These are phyloP conservation scores for Cenopis cana DNA, from an alignment of 2,888 invertebrate genomes.

Conservation along the genomic window DNA sequence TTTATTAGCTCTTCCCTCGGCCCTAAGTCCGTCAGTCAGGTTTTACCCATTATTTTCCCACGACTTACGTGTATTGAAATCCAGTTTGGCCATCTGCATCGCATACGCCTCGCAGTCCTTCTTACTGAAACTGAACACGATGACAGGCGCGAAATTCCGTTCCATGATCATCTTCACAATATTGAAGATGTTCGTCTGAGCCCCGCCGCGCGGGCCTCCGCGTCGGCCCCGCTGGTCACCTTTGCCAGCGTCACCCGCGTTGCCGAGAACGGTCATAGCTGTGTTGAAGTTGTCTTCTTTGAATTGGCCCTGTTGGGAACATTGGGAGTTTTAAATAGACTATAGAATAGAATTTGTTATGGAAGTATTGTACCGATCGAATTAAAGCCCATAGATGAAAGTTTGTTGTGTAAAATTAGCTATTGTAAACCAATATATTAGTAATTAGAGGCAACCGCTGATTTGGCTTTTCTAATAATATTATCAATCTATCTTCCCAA, in stretches of 20 bases:
- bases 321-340: background rate
- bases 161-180: conserved; percentile 99
- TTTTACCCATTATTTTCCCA: background rate
- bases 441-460: too few relatives aligned
- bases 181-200: conserved; percentile 95
- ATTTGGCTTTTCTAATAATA: too few relatives aligned
- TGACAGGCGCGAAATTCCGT: conserved; percentile 98
- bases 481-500: too few relatives aligned
- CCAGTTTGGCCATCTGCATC: conserved; percentile 97
- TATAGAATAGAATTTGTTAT: too few relatives aligned
- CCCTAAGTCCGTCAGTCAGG: too few relatives aligned
- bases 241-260: conserved; percentile 92
- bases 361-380: too few relatives aligned
- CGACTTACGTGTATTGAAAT: conserved; percentile 94
- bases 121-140: conserved; percentile 99
- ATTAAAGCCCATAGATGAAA: too few relatives aligned
- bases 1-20: too few relatives aligned
- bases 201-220: conserved; percentile 88
- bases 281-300: conserved; percentile 98
- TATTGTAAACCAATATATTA: too few relatives aligned
- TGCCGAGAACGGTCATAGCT: conserved; percentile 96
- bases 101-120: conserved; percentile 99
- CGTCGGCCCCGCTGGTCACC: conserved; percentile 91
- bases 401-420: too few relatives aligned
- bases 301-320: conserved; percentile 90